Conservation (phyloP, 30 jellyfish, hydroid and myxozoan genomes). For the Sanderia malayensis region DNA sequence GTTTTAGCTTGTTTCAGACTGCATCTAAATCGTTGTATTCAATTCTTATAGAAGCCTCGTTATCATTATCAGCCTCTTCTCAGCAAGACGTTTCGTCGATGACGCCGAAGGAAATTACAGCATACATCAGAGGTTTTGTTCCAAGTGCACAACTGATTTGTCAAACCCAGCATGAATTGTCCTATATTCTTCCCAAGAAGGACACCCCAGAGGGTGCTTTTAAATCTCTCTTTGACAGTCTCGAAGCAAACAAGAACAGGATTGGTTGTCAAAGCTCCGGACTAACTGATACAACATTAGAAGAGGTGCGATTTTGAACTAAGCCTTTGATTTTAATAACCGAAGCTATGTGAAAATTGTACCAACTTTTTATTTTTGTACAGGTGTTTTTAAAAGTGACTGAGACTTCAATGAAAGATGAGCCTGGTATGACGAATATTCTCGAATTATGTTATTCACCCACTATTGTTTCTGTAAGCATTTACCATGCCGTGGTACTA, state of each 20-base stretch:
- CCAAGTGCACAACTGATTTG: slow-evolving; percentile 92
- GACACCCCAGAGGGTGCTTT: slow-evolving; percentile 52
- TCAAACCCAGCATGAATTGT: slow-evolving; percentile 80
- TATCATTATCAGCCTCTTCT: slow-evolving; percentile 25
- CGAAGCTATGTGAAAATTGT: too few relatives aligned
- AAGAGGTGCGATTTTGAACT: slow-evolving; percentile 65
- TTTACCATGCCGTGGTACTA: too few relatives aligned
- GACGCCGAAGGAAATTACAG: slow-evolving; percentile 53
- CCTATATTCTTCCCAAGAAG: slow-evolving; percentile 84
- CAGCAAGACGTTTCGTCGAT: not conserved
- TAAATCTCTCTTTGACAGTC: slow-evolving; percentile 52
- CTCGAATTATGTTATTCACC: too few relatives aligned
- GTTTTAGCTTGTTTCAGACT: too few relatives aligned
- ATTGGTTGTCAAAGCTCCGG: slow-evolving; percentile 87
- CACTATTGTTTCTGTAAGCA: too few relatives aligned
- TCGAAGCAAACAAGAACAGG: slow-evolving; percentile 58
- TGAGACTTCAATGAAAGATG: slow-evolving; percentile 70
- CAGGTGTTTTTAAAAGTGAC: slow-evolving; percentile 95
- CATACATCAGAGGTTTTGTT: slow-evolving; percentile 61
- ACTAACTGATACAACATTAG: slow-evolving; percentile 85
- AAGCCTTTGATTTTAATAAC: too few relatives aligned
- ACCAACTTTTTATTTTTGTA: not conserved
- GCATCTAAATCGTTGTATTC: too few relatives aligned
- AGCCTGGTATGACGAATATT: slow-evolving; percentile 24
- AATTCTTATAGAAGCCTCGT: slow-evolving; percentile 20